A percentile compares a stretch with the other conserved stretches of the same genome.
Evolutionary conservation across 2,113 vertebrate genomes (phyloP).

Genomic region (Cyprinodon brontotheroides): DNA sequence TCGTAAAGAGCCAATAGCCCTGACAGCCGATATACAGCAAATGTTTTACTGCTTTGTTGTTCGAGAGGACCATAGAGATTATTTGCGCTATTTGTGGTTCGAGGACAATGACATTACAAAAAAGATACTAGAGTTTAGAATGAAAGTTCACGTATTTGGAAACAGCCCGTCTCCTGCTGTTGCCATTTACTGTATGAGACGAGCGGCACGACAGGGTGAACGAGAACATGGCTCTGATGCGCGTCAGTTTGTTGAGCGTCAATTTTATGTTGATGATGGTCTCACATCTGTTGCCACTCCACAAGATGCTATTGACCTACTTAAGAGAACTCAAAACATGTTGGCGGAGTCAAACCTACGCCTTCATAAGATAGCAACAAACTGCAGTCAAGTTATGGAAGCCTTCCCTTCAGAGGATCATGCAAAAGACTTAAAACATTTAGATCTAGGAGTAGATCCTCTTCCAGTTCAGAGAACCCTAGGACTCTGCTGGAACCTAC

Average conservation of each 20-base stretch:
- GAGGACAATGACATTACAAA: too few relatives aligned
- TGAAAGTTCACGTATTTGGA: too few relatives aligned
- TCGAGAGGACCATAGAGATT: too few relatives aligned
- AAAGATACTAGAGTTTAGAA: too few relatives aligned
- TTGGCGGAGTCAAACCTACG: neutral
- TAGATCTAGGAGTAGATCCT: too few relatives aligned
- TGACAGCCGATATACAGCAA: neutral
- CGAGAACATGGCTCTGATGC: too few relatives aligned
- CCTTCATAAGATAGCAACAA: neutral
- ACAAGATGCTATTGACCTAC: neutral
- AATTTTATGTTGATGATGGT: conserved; percentile 14
- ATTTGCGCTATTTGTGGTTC: too few relatives aligned
- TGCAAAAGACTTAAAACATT: too few relatives aligned
- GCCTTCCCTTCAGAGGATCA: neutral
- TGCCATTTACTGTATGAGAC: too few relatives aligned
- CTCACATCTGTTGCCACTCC: neutral
- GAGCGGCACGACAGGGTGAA: too few relatives aligned
- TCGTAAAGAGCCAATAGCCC: neutral
- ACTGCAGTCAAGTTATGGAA: neutral
- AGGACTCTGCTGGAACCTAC: neutral
- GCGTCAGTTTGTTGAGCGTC: neutral
- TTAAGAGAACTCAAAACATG: neutral
- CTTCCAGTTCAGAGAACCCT: neutral
- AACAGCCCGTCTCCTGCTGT: too few relatives aligned
- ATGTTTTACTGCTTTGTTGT: neutral